Conservation (phyloP, 1,140 invertebrate species). For the Paracyclopina nana region DNA sequence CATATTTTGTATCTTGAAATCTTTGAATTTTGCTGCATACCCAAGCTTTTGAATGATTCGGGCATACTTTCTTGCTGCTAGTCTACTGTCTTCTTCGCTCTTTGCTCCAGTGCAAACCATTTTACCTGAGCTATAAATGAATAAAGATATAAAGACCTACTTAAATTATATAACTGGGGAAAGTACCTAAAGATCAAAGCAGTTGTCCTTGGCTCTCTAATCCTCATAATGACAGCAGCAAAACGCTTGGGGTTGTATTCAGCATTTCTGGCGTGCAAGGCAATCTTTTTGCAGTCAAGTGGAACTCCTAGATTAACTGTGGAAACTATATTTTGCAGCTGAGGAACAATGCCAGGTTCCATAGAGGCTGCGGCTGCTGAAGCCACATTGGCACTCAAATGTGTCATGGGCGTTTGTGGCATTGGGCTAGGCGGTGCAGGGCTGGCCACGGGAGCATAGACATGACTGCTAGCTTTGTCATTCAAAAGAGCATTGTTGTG, state of each 20-base stretch:
- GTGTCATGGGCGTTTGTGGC: slow-evolving; percentile 72
- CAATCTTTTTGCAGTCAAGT: slow-evolving; percentile 90
- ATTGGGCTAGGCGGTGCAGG: slow-evolving; percentile 42
- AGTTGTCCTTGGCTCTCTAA: slow-evolving; percentile 91
- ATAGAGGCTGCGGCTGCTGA: slow-evolving; percentile 69
- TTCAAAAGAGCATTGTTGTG: not conserved
- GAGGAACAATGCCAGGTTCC: slow-evolving; percentile 78
- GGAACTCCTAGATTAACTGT: slow-evolving; percentile 93
- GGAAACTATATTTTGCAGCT: slow-evolving; percentile 90
- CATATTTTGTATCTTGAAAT: slow-evolving; percentile 99
- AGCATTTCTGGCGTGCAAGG: slow-evolving; percentile 93
- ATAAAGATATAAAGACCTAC: too few species aligned
- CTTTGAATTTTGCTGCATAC: slow-evolving; percentile 52
- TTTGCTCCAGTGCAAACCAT: slow-evolving; percentile 99
- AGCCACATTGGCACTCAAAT: too few species aligned
- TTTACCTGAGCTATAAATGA: slow-evolving; percentile 98
- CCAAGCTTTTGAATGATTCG: slow-evolving; percentile 97
- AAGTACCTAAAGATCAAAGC: slow-evolving; percentile 97
- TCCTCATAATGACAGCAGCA: slow-evolving; percentile 99
- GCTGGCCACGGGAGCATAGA: slow-evolving; percentile 23
- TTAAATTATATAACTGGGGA: too few species aligned
- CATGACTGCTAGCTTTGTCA: slow-evolving; percentile 11
- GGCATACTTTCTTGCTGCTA: slow-evolving; percentile 96
- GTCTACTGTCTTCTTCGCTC: slow-evolving; percentile 87
- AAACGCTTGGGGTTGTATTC: slow-evolving; percentile 99